Percentiles rank a stretch among this genome's conserved stretches.
Evolutionary conservation across 2,888 invertebrate species (phyloP).

Genomic region (Heterodera filipjevi): DNA sequence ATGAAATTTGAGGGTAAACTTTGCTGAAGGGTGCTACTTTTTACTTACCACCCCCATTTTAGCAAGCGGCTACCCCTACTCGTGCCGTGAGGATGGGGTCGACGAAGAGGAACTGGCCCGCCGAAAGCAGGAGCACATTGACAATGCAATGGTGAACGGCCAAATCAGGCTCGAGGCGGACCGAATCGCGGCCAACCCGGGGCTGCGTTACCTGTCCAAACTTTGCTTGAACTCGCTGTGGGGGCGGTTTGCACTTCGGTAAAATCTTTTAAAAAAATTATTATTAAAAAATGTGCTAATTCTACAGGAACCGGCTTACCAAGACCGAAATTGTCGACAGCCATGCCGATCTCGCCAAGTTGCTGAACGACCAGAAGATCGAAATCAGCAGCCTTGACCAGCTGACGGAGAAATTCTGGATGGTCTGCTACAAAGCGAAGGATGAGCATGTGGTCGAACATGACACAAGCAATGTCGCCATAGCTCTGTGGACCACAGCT

Average conservation of each 20-base stretch:
- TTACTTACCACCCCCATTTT: not conserved
- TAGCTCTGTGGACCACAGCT: not conserved
- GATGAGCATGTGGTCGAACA: not conserved
- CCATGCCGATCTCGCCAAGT: not conserved
- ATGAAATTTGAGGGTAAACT: conserved; percentile 7
- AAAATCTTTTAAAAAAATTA: not conserved
- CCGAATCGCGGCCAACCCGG: not conserved
- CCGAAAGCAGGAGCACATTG: not conserved
- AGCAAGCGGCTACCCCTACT: not conserved
- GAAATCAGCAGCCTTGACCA: too few relatives aligned
- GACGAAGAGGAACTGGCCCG: not conserved
- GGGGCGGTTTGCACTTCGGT: conserved; percentile 1
- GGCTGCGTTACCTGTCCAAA: conserved; percentile 1
- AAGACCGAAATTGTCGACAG: not conserved
- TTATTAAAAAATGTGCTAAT: not conserved
- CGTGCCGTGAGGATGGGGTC: not conserved
- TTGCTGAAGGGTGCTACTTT: not conserved
- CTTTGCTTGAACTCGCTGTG: not conserved
- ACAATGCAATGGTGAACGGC: not conserved
- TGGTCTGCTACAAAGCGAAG: not conserved
- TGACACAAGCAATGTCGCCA: too few relatives aligned
- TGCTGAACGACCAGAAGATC: too few relatives aligned
- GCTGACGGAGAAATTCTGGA: not conserved
- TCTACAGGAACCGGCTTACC: not conserved
- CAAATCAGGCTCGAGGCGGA: not conserved